A percentile compares a stretch with the other conserved stretches of the same genome.
Conservation (phyloP, 2,113 vertebrate species). For the Columba janthina region DNA sequence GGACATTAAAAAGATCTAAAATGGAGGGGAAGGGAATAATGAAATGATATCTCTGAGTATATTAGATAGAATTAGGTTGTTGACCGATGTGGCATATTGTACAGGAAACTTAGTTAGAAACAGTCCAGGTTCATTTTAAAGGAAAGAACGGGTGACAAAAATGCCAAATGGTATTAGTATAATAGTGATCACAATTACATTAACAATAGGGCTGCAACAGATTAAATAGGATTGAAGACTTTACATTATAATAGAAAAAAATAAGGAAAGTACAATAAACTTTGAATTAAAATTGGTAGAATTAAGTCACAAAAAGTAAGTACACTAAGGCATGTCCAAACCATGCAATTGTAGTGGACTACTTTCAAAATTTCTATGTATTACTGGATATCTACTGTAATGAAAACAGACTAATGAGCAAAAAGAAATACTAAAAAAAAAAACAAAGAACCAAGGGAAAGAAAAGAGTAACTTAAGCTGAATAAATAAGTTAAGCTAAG, state of each 20-base stretch:
- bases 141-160: background rate
- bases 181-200: background rate
- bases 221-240: background rate
- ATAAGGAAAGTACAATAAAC: background rate
- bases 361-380: background rate
- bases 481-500: background rate
- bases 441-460: background rate
- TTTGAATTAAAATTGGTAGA: background rate
- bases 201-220: background rate
- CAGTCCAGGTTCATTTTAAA: background rate
- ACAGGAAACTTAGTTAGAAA: background rate
- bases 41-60: fast-evolving
- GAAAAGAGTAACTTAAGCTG: background rate
- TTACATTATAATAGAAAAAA: background rate
- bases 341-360: background rate
- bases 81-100: background rate
- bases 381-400: background rate
- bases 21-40: background rate
- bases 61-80: background rate
- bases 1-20: background rate
- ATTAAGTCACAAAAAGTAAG: background rate
- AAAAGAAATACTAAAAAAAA: background rate
- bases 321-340: background rate
- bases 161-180: background rate
- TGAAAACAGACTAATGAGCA: background rate